Conservation (phyloP, 2,888 invertebrate species). For the Mantis religiosa region DNA sequence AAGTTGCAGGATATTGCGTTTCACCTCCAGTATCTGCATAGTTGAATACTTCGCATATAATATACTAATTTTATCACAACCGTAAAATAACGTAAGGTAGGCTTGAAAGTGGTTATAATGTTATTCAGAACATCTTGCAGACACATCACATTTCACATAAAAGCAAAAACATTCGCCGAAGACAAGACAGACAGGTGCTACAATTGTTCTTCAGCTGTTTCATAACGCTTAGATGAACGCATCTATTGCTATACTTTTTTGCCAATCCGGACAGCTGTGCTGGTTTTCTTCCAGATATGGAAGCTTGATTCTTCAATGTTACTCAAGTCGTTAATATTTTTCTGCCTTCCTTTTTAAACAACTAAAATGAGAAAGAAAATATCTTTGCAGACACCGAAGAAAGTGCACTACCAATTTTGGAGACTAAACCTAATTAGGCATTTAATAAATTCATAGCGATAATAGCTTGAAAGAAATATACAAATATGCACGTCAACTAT, state of each 20-base stretch:
- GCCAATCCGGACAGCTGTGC: neutral
- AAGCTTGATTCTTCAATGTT: neutral
- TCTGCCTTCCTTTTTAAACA: neutral
- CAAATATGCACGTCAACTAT: no score
- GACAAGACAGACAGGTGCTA: neutral
- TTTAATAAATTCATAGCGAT: no score
- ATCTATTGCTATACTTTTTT: neutral
- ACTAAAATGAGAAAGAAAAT: neutral
- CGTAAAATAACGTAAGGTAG: neutral
- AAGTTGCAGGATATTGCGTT: no score
- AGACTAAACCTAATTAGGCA: no score
- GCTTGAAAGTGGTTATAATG: neutral
- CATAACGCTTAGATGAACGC: neutral
- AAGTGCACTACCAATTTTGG: no score
- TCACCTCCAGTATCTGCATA: no score
- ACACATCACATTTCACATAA: neutral
- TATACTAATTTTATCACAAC: no score
- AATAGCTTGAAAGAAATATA: no score
- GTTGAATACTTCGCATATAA: no score
- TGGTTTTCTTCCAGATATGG: neutral
- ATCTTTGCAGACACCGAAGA: neutral
- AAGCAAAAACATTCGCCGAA: neutral
- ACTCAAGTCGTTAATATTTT: neutral
- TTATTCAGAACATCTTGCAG: neutral
- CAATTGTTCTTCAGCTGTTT: neutral